These are phyloP conservation scores for Dolichopus griseipennis DNA, from an alignment of 2,888 invertebrate genomes.

Conservation along the genomic window DNA sequence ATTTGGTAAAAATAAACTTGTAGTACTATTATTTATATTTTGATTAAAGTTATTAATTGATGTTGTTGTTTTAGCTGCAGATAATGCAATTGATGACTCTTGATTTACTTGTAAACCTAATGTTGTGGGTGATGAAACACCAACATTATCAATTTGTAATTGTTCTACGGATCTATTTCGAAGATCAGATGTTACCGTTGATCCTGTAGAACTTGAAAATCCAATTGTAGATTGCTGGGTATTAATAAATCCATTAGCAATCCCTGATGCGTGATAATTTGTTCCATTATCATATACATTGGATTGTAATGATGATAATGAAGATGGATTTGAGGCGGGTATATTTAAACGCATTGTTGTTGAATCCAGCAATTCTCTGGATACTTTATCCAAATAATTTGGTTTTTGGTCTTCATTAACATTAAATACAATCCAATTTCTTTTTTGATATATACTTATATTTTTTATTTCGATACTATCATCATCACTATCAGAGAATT, in stretches of 20 bases:
- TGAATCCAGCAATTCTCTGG: neutral
- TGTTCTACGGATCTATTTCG: neutral
- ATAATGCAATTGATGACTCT: neutral
- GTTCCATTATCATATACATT: neutral
- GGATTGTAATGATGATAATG: neutral
- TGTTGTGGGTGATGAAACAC: neutral
- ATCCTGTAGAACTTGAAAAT: neutral
- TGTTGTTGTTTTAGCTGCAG: neutral
- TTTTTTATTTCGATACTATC: neutral
- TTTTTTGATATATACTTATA: neutral
- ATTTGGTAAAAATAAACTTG: constrained; percentile 8
- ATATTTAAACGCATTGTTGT: constrained; percentile 10
- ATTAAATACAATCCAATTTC: neutral
- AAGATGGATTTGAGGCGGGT: neutral
- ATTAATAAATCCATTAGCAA: neutral
- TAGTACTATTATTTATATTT: neutral
- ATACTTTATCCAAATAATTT: neutral
- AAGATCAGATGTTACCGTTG: neutral
- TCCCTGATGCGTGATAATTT: neutral
- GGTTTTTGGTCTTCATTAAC: neutral
- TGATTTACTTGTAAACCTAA: constrained; percentile 4
- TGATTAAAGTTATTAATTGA: neutral
- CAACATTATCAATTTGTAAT: neutral
- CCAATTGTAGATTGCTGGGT: neutral
- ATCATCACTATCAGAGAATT: neutral